Evolutionary conservation across 1,140 invertebrate species (phyloP).

Genomic region (Aleiodes sp.): DNA sequence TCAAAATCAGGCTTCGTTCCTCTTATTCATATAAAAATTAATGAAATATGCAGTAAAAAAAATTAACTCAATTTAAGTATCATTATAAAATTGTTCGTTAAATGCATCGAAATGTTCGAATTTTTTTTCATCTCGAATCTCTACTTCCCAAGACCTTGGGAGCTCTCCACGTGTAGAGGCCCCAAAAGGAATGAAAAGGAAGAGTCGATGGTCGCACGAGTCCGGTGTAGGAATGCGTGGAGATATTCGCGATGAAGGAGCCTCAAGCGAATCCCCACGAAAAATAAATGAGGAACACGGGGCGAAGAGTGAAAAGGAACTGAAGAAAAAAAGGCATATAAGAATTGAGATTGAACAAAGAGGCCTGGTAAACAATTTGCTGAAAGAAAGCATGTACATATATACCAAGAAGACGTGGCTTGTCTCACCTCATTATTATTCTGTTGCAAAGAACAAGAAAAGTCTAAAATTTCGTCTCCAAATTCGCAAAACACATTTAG

Average conservation of each 20-base stretch:
- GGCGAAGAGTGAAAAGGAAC: constrained; percentile 28
- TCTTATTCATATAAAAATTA: too few species aligned
- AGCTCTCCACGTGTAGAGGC: constrained; percentile 9
- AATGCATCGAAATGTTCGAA: too few species aligned
- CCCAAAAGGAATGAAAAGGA: not conserved
- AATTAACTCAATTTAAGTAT: too few species aligned
- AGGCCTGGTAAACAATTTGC: constrained; percentile 49
- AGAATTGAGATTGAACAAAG: constrained; percentile 37
- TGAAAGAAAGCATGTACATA: too few species aligned
- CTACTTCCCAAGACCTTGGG: not conserved
- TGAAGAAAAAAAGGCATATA: constrained; percentile 32
- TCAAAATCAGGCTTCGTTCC: too few species aligned
- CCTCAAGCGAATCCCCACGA: constrained; percentile 18
- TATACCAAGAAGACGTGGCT: constrained; percentile 40
- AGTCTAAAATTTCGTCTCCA: constrained; percentile 25
- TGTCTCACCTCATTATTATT: constrained; percentile 27
- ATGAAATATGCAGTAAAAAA: too few species aligned
- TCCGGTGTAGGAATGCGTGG: constrained; percentile 44
- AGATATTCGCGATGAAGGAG: constrained; percentile 45
- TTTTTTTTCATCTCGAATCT: not conserved
- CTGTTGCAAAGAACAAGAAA: not conserved
- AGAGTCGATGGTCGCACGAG: constrained; percentile 24
- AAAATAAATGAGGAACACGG: constrained; percentile 19
- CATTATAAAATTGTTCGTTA: too few species aligned
- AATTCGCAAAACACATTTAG: not conserved